A percentile compares a stretch with the other conserved stretches of the same genome.
phyloP scores from a whole-genome alignment of 37 sponge, comb jelly and placozoan species.

The Agelas oroides region DNA sequence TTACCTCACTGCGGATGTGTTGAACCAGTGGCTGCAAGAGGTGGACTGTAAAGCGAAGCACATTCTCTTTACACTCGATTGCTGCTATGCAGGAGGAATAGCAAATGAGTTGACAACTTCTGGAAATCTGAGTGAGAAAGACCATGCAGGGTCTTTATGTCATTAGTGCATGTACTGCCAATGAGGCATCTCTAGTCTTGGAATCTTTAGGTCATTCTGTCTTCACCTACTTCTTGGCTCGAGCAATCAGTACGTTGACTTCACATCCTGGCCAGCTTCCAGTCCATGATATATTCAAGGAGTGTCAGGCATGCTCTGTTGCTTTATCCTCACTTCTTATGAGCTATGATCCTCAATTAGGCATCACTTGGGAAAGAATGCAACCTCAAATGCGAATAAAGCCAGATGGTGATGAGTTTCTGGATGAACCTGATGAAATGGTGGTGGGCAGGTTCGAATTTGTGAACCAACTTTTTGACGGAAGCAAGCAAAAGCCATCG shows the following conservation, averaged over 20 bases:
- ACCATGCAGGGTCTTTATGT: slow-evolving; percentile 1
- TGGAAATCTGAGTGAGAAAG: neutral
- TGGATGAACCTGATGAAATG: neutral
- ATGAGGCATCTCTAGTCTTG: slow-evolving; percentile 28
- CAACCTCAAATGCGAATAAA: slow-evolving; percentile 6
- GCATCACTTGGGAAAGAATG: neutral
- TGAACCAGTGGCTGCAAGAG: slow-evolving; percentile 17
- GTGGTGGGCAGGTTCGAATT: neutral
- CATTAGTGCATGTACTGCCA: slow-evolving; percentile 7
- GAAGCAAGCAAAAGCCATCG: neutral
- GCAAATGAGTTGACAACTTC: slow-evolving; percentile 18
- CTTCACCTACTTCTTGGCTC: slow-evolving; percentile 52
- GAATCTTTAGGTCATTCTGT: slow-evolving; percentile 38
- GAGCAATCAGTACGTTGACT: neutral
- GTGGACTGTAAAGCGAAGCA: slow-evolving; percentile 27
- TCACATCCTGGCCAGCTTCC: slow-evolving; percentile 12
- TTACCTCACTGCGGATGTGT: slow-evolving; percentile 27
- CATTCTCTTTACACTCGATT: slow-evolving; percentile 43
- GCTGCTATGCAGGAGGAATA: slow-evolving; percentile 50
- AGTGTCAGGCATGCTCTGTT: slow-evolving; percentile 6
- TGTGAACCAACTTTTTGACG: neutral
- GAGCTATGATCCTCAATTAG: neutral
- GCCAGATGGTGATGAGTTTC: neutral
- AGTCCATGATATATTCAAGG: slow-evolving; percentile 2
- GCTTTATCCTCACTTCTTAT: slow-evolving; percentile 50